Conservation (phyloP, 2,113 vertebrate species). For the Nyctibius bracteatus region DNA sequence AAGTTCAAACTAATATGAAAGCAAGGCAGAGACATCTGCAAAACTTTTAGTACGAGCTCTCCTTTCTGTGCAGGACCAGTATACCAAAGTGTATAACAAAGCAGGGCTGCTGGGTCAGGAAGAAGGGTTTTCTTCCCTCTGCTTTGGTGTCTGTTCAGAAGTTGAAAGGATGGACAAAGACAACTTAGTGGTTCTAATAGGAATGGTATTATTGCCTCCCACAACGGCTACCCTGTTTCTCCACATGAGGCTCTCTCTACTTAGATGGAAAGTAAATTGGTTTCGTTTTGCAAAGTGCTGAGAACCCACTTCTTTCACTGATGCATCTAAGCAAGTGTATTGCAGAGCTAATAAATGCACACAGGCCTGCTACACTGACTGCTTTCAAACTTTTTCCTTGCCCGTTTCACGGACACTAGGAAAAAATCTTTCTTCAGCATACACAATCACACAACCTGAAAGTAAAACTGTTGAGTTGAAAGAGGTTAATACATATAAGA, state of each 20-base stretch:
- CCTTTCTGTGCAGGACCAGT: not conserved
- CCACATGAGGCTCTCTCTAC: not conserved
- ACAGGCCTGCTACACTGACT: not conserved
- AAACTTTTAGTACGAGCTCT: not conserved
- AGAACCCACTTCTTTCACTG: not conserved
- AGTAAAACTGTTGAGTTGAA: not conserved
- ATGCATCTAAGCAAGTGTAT: not conserved
- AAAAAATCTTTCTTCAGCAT: not conserved
- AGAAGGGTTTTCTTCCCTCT: accelerated
- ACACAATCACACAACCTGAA: not conserved
- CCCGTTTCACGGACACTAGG: not conserved
- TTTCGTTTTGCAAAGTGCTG: not conserved
- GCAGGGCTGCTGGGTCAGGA: not conserved
- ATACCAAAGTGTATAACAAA: not conserved
- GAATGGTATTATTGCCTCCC: not conserved
- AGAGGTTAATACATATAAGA: accelerated
- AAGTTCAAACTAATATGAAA: not conserved
- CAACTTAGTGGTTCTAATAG: not conserved
- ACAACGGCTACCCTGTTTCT: not conserved
- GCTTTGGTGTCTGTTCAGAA: not conserved
- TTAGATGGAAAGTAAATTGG: not conserved
- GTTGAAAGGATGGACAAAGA: not conserved
- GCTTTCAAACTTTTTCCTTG: not conserved
- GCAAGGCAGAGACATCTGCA: not conserved
- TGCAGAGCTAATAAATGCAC: not conserved